phyloP scores from a whole-genome alignment of 2,113 vertebrate genomes.

The Anser brachyrhynchus region DNA sequence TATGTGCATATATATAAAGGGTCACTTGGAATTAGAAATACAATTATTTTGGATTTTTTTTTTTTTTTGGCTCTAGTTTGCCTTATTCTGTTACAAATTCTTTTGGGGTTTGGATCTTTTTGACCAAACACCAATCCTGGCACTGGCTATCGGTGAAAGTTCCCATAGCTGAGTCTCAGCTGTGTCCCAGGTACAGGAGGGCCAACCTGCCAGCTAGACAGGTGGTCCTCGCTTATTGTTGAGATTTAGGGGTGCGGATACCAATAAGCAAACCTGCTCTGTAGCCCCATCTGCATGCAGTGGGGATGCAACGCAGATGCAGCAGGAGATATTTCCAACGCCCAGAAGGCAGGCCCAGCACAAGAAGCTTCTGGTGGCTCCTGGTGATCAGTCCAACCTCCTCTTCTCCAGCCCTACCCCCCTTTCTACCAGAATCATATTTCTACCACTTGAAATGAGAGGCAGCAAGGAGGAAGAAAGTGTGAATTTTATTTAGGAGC shows the following conservation, averaged over 20 bases:
- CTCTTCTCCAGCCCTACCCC: background rate
- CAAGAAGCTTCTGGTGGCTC: background rate
- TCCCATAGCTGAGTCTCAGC: background rate
- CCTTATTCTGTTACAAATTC: background rate
- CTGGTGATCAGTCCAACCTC: background rate
- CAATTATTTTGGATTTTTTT: background rate
- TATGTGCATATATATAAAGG: background rate
- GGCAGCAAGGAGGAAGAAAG: background rate
- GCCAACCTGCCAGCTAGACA: accelerated
- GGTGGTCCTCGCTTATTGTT: background rate
- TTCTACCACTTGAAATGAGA: slow-evolving; percentile 30
- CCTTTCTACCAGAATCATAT: background rate
- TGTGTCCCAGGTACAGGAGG: background rate
- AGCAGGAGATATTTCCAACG: background rate
- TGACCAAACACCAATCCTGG: background rate
- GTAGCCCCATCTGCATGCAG: background rate
- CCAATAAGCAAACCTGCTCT: background rate
- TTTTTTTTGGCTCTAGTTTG: background rate
- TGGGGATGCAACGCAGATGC: background rate
- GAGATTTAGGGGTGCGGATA: background rate
- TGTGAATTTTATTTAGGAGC: slow-evolving; percentile 59
- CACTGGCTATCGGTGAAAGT: background rate
- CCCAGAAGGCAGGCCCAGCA: too few relatives aligned
- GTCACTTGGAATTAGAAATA: slow-evolving; percentile 20
- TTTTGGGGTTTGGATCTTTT: background rate